Conservation (phyloP, 2,888 invertebrate genomes). For the Mythimna lalbum region DNA sequence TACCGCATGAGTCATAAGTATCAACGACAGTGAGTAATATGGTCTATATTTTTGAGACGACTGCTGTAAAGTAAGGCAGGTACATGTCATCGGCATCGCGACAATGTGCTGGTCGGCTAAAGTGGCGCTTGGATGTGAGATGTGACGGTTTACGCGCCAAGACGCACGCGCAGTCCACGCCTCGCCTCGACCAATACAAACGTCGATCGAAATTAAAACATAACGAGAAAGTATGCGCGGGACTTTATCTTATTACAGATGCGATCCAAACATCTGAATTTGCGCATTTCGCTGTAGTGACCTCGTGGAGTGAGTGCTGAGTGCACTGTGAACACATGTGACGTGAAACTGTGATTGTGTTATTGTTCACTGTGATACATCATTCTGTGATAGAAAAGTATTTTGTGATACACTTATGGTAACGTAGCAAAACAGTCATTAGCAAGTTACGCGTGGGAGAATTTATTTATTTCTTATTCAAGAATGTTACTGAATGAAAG, state of each 20-base stretch:
- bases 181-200: conserved; percentile 84
- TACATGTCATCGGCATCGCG: conserved; percentile 75
- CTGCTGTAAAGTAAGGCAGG: conserved; percentile 64
- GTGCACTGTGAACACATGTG: conserved; percentile 58
- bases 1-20: conserved; percentile 58
- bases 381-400: conserved; percentile 56
- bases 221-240: conserved; percentile 77
- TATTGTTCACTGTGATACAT: conserved; percentile 44
- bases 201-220: conserved; percentile 84
- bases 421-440: conserved; percentile 55
- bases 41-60: conserved; percentile 60
- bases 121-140: conserved; percentile 55
- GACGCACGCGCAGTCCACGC: conserved; percentile 83
- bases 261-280: conserved; percentile 51
- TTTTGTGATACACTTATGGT: conserved; percentile 60
- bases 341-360: conserved; percentile 57
- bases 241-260: conserved; percentile 67
- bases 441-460: conserved; percentile 7
- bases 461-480: conserved; percentile 24
- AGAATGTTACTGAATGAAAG: conserved; percentile 25
- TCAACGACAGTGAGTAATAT: conserved; percentile 64
- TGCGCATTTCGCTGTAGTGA: conserved; percentile 55
- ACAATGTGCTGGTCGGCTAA: conserved; percentile 64
- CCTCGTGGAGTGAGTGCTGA: conserved; percentile 58
- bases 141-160: conserved; percentile 75